Conservation (phyloP, 2,888 invertebrate genomes). For the Drosophila anceps region DNA sequence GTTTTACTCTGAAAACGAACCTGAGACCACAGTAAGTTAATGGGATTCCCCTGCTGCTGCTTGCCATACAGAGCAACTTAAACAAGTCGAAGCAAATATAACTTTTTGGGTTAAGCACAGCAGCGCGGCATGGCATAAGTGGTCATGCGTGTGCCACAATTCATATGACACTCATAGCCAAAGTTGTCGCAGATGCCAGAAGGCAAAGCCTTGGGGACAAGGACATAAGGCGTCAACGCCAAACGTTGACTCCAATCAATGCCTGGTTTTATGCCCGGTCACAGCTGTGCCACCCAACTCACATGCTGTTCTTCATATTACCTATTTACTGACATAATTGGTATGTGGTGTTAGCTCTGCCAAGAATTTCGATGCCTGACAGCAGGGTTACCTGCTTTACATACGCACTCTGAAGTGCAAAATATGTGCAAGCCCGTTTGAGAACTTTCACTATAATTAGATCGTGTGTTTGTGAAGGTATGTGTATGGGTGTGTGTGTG, state of each 20-base stretch:
- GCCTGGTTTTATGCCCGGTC: conserved; percentile 44
- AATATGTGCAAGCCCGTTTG: conserved; percentile 19
- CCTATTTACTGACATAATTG: conserved; percentile 51
- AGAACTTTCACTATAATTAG: conserved; percentile 45
- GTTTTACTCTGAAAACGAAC: not conserved
- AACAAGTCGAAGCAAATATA: conserved; percentile 25
- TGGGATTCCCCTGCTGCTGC: not conserved
- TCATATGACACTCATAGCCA: conserved; percentile 27
- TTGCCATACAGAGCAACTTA: conserved; percentile 11
- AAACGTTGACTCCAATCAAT: conserved; percentile 71
- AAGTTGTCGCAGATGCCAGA: conserved; percentile 11
- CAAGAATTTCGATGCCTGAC: conserved; percentile 36
- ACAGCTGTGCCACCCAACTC: conserved; percentile 6
- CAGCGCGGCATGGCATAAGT: conserved; percentile 12
- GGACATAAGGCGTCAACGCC: conserved; percentile 39
- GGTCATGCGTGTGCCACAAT: conserved; percentile 21
- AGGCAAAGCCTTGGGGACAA: conserved; percentile 37
- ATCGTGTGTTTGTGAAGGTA: not conserved
- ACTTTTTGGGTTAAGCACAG: conserved; percentile 16
- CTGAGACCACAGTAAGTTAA: not conserved
- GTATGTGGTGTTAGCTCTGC: conserved; percentile 28
- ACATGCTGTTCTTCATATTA: conserved; percentile 23
- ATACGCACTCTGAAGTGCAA: conserved; percentile 6
- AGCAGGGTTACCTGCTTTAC: conserved; percentile 7
- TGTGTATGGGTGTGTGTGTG: not conserved